Evolutionary conservation across 2,113 vertebrate species (phyloP), one percentile per base, ranked within the genome.

Genomic region (Antechinus flavipes): DNA sequence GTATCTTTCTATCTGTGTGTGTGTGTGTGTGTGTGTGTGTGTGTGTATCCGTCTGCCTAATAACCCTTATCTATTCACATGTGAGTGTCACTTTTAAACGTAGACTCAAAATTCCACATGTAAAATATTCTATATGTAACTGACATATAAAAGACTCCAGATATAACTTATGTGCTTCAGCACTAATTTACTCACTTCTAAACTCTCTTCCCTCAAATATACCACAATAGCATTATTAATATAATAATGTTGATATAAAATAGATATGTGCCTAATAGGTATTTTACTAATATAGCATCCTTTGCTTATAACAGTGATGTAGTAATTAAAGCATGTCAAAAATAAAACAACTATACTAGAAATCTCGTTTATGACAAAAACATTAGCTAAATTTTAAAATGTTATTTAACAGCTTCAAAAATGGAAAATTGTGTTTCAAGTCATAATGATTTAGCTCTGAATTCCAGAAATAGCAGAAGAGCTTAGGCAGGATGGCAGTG

Each of bases 381-480:
- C 30, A 95, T 91, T 96, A 95, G 91, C 2, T 50, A 47, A 94
- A 91, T 56, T 97, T 95, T 25, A 97, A 98, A 98, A 93, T 93
- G 91, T 54, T 47, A 89, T 96, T 23, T 93, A 76, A 54, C 12
- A n/a, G 4, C 94, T 95, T 95, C 96, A 98, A 97, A 98, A 97
- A 96, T 84, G 49, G 90, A 94, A 98, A 97, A 97, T 93, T 96
- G 11, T 97, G 91, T 97, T 98, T 93, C 23, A 97, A 96, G 89
- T 97, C 95, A 95, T 56, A 96, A 96, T 97, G 94, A 98, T 97
- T 98, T 98, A 98, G 95, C 97, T 52, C 94, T 94, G 93, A 98
- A 97, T 95, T 97, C 96, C 54, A 96, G 91, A 98, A 98, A 98
- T 97, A 97, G 53, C 91, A 97, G 95, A 98, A 97, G 98, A 94